Percentiles rank a stretch among this genome's conserved stretches.
phyloP scores from a whole-genome alignment of 2,113 vertebrate genomes.

The Ictalurus furcatus region DNA sequence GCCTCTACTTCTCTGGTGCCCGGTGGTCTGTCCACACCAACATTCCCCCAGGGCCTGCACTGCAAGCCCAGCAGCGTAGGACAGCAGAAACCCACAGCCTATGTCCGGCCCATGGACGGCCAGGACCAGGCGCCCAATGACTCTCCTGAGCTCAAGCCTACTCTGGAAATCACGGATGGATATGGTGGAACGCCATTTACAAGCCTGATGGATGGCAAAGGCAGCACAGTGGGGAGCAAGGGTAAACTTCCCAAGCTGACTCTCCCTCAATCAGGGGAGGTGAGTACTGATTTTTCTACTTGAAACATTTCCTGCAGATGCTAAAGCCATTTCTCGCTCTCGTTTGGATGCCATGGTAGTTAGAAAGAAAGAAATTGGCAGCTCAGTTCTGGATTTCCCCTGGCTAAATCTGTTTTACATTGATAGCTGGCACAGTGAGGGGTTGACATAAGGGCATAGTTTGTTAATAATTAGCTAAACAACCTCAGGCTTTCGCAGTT shows the following conservation, averaged over 20 bases:
- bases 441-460: slow-evolving; percentile 47
- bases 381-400: slow-evolving; percentile 26
- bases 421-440: slow-evolving; percentile 45
- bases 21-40: slow-evolving; percentile 77
- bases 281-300: slow-evolving; percentile 62
- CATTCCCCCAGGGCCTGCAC: slow-evolving; percentile 82
- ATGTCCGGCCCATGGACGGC: slow-evolving; percentile 94
- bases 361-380: slow-evolving; percentile 20
- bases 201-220: slow-evolving; percentile 79
- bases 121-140: slow-evolving; percentile 86
- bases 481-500: slow-evolving; percentile 36
- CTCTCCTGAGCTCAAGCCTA: slow-evolving; percentile 86
- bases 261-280: slow-evolving; percentile 87
- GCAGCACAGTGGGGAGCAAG: slow-evolving; percentile 79
- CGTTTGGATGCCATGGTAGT: slow-evolving; percentile 22
- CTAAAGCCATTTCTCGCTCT: slow-evolving; percentile 17
- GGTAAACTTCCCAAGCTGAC: slow-evolving; percentile 93
- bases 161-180: slow-evolving; percentile 81
- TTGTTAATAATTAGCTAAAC: slow-evolving; percentile 51
- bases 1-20: slow-evolving; percentile 64
- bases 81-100: slow-evolving; percentile 94
- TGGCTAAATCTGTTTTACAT: slow-evolving; percentile 47
- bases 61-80: slow-evolving; percentile 80
- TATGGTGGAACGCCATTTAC: slow-evolving; percentile 81
- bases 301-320: slow-evolving; percentile 26